Evolutionary conservation across 1,140 invertebrate genomes (phyloP).

Genomic region (Bombus picipes): DNA sequence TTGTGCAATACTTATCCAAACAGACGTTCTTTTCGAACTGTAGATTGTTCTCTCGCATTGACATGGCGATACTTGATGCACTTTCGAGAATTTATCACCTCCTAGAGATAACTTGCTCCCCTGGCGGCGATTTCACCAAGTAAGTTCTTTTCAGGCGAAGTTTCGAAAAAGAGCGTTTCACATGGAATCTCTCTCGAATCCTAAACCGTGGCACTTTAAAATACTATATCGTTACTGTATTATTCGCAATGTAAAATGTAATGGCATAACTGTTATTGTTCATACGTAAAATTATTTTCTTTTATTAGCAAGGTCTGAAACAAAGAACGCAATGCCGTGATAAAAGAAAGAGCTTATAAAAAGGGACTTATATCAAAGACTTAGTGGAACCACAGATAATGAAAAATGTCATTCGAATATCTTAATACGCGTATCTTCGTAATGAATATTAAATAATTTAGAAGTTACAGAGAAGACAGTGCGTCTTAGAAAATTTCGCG

Average conservation of each 20-base stretch:
- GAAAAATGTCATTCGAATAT: neutral
- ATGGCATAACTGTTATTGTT: neutral
- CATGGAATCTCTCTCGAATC: neutral
- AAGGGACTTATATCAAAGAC: neutral
- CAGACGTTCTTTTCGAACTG: neutral
- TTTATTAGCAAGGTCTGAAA: neutral
- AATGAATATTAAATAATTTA: neutral
- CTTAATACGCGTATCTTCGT: neutral
- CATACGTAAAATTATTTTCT: neutral
- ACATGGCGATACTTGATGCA: neutral
- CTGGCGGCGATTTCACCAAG: neutral
- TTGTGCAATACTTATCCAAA: neutral
- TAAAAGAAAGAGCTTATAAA: neutral
- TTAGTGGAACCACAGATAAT: neutral
- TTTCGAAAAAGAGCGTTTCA: neutral
- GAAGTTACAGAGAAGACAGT: no score
- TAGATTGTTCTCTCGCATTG: no score
- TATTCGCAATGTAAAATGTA: neutral
- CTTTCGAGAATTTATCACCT: neutral
- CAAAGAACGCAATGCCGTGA: neutral
- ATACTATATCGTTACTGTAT: neutral
- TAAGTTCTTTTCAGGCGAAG: neutral
- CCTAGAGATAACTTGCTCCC: neutral
- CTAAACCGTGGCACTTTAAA: neutral
- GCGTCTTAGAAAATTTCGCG: no score